Conservation (phyloP, 2,113 vertebrate genomes). For the Sinocyclocheilus anshuiensis region DNA sequence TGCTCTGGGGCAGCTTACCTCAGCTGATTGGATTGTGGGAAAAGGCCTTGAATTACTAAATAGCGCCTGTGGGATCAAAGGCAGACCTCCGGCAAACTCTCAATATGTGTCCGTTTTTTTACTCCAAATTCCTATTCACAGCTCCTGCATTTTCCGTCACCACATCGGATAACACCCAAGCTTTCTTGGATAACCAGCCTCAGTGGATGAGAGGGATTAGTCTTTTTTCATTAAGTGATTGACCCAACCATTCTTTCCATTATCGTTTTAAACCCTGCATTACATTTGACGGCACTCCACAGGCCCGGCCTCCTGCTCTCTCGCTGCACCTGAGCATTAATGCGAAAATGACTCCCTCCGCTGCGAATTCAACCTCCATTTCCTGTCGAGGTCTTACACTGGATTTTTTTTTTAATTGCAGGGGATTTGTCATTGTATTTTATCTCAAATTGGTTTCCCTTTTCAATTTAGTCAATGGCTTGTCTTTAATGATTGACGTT, state of each 20-base stretch:
- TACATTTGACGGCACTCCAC: conserved; percentile 18
- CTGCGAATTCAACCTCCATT: conserved; percentile 12
- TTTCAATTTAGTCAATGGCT: neutral
- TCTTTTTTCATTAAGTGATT: conserved; percentile 62
- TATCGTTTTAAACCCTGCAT: conserved; percentile 28
- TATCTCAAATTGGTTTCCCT: neutral
- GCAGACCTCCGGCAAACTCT: conserved; percentile 47
- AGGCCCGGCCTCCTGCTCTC: conserved; percentile 10
- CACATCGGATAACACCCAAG: conserved; percentile 43
- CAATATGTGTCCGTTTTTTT: conserved; percentile 39
- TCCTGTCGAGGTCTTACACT: neutral
- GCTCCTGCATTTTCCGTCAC: neutral
- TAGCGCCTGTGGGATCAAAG: conserved; percentile 19
- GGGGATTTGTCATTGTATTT: neutral
- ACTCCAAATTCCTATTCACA: conserved; percentile 9
- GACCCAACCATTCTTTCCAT: conserved; percentile 44
- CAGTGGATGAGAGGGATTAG: conserved; percentile 54
- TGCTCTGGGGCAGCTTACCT: neutral
- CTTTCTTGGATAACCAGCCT: conserved; percentile 53
- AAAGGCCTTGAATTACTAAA: conserved; percentile 37
- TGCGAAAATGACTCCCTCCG: conserved; percentile 25
- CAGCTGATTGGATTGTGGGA: conserved; percentile 36
- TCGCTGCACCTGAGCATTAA: conserved; percentile 5
- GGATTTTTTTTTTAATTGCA: neutral
- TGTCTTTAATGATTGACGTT: neutral